Evolutionary conservation across 1,140 invertebrate genomes (phyloP), one percentile per base, ranked within the genome.

Genomic region (Leguminivora glycinivorella): DNA sequence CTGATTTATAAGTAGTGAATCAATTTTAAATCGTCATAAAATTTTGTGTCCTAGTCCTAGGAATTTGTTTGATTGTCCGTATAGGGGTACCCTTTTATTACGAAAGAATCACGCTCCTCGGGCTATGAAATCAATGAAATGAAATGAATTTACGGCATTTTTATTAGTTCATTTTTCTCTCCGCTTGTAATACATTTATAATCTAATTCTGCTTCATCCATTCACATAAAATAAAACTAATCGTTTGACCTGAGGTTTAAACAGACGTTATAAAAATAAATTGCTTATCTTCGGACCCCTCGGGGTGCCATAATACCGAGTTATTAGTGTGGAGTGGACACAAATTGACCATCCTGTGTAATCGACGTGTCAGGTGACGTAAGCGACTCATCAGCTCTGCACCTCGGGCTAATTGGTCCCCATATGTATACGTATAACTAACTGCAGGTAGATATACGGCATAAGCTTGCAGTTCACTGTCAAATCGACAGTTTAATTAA

Each of bases 181-280:
- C 47, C 47, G 22, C 47, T 52, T 52, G 47, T 52, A 52, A 52
- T 22, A 52, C 22, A 52, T 52, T 63, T 29, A 63, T 29, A 63
- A 19, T 63, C 58, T 63, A 63, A 63, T 63, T 31, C 58, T 29
- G 25, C 58, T 63, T 26, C 56, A 60, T 60, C 56, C 25, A 63
- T 34, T 34, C 26, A 29, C 47, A 29, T 26, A 63, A 63, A 63
- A 63, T 63, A 31, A 63, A 63, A 63, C 25, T 63, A 63, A 63
- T 63, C 58, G 58, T 63, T 63, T 63, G 58, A 63, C 58, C 58
- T 63, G 29, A 29, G 58, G 25, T 63, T 63, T 63, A 34, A 63
- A 63, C 17, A 63, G 58, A 34, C 58, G 58, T 63, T 63, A 63
- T 63, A 63, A 63, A 63, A 63, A 63, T 63, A 63, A 63, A 63